A percentile compares a stretch with the other conserved stretches of the same genome.
These are phyloP conservation scores for Trematomus bernacchii DNA, from an alignment of 2,797 vertebrate species.

Conservation along the genomic window DNA sequence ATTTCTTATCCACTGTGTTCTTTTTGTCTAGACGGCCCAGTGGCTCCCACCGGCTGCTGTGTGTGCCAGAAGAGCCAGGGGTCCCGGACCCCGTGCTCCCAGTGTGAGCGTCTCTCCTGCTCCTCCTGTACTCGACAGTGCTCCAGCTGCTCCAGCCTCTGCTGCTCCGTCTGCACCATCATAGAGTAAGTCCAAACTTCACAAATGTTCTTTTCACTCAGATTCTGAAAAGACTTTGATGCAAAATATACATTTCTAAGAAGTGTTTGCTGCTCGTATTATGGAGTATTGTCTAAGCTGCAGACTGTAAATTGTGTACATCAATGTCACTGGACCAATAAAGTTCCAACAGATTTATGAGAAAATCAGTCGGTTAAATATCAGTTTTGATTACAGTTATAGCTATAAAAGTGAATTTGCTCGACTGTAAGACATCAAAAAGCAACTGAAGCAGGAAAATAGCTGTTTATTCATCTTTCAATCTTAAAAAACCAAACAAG, in stretches of 20 bases:
- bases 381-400: neutral
- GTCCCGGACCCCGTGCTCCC: constrained; percentile 72
- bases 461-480: neutral
- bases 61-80: constrained; percentile 81
- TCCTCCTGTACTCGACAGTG: constrained; percentile 81
- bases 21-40: constrained; percentile 59
- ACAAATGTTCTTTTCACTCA: neutral
- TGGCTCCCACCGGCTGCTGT: constrained; percentile 71
- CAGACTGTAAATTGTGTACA: neutral
- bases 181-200: constrained; percentile 78
- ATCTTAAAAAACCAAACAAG: neutral
- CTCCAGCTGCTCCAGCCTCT: constrained; percentile 77
- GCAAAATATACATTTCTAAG: neutral
- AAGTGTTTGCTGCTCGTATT: neutral
- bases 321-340: neutral
- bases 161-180: constrained; percentile 85
- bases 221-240: neutral
- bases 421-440: constrained; percentile 7
- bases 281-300: neutral
- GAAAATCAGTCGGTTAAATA: neutral
- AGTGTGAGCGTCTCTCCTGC: constrained; percentile 82
- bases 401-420: neutral
- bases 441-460: neutral
- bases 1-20: constrained; percentile 3
- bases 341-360: neutral